Evolutionary conservation across 2,888 invertebrate genomes (phyloP).

Genomic region (Candidula unifasciata): DNA sequence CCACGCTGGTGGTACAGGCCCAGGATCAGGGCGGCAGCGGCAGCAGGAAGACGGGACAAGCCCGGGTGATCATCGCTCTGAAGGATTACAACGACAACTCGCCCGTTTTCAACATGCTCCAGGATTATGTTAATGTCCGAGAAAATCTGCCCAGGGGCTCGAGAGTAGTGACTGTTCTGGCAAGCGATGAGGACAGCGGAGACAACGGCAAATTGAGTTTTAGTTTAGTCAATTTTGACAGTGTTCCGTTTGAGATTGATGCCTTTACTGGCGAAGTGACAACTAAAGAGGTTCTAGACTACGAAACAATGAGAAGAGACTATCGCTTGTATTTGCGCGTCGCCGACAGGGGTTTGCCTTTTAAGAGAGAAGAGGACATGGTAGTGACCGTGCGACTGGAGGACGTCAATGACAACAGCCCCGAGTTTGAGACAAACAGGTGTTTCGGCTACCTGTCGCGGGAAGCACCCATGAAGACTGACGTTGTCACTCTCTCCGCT

Average conservation of each 20-base stretch:
- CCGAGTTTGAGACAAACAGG: constrained; percentile 86
- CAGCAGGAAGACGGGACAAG: constrained; percentile 89
- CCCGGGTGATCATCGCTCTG: constrained; percentile 88
- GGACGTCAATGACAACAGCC: constrained; percentile 95
- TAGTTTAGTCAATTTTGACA: constrained; percentile 91
- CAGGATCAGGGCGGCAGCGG: constrained; percentile 84
- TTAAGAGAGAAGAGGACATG: constrained; percentile 93
- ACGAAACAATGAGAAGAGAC: constrained; percentile 91
- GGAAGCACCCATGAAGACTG: constrained; percentile 87
- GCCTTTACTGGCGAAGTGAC: constrained; percentile 93
- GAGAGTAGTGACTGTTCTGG: constrained; percentile 89
- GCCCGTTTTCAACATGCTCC: constrained; percentile 86
- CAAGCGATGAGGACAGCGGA: constrained; percentile 92
- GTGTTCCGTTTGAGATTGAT: constrained; percentile 96
- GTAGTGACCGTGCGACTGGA: constrained; percentile 87
- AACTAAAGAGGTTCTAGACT: constrained; percentile 90
- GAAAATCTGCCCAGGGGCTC: constrained; percentile 93
- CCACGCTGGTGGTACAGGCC: constrained; percentile 67
- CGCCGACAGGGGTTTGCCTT: constrained; percentile 95
- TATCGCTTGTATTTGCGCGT: constrained; percentile 91
- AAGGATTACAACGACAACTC: constrained; percentile 96
- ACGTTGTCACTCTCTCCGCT: constrained; percentile 91
- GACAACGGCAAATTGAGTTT: constrained; percentile 97
- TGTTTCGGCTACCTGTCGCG: constrained; percentile 90
- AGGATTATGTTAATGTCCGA: constrained; percentile 83